phyloP scores from a whole-genome alignment of 2,113 vertebrate genomes.

The Gymnarchus niloticus region DNA sequence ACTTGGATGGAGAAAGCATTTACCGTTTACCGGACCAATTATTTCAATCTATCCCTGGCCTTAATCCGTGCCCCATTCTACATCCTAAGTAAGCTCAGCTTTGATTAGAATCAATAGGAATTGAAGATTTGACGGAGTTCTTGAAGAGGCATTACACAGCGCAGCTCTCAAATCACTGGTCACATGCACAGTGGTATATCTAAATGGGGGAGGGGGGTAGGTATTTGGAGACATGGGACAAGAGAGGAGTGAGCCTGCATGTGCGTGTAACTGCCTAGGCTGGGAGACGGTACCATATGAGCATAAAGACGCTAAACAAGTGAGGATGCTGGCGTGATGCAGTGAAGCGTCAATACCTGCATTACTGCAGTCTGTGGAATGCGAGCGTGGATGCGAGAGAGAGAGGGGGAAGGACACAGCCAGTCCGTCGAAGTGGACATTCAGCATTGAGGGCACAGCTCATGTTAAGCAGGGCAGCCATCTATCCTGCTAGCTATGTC shows the following conservation, averaged over 20 bases:
- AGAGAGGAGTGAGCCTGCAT: neutral
- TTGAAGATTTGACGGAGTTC: constrained; percentile 37
- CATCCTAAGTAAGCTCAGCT: constrained; percentile 43
- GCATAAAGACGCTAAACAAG: neutral
- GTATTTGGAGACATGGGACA: neutral
- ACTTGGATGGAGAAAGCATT: neutral
- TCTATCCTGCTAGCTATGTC: neutral
- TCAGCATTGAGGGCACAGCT: constrained; percentile 13
- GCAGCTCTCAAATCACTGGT: constrained; percentile 42
- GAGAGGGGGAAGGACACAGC: neutral
- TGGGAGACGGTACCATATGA: neutral
- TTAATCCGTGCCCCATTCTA: constrained; percentile 5
- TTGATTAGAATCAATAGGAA: constrained; percentile 44
- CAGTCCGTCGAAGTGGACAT: neutral
- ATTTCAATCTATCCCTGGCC: neutral
- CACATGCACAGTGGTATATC: constrained; percentile 44
- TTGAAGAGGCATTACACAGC: constrained; percentile 24
- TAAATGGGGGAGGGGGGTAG: constrained; percentile 14
- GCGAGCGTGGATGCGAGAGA: constrained; percentile 28
- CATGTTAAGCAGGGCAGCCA: neutral
- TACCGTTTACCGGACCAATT: neutral
- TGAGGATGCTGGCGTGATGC: neutral
- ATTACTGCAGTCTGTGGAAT: neutral
- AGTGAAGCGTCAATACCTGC: neutral
- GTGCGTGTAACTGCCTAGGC: constrained; percentile 14